phyloP scores from a whole-genome alignment of 1,140 invertebrate species.

The Platyscapa corneri region DNA sequence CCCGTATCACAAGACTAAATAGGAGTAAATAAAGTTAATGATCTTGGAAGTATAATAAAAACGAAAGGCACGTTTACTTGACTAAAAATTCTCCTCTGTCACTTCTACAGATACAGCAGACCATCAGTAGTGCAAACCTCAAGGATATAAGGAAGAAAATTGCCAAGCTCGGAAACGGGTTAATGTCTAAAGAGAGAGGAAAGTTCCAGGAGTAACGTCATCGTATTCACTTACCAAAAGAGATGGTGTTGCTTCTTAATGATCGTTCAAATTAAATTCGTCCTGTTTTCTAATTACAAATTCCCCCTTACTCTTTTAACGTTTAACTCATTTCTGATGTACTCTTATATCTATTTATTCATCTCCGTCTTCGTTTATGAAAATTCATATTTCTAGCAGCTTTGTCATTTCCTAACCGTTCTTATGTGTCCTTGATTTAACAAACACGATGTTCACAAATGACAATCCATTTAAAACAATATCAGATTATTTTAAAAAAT shows the following conservation, averaged over 20 bases:
- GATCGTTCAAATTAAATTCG: neutral
- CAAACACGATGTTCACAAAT: no score
- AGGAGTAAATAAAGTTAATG: constrained; percentile 55
- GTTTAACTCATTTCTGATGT: no score
- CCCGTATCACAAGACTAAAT: constrained; percentile 30
- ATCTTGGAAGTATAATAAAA: constrained; percentile 40
- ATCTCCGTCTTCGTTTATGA: no score
- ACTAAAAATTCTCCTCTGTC: neutral
- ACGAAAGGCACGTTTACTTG: neutral
- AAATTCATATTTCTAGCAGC: no score
- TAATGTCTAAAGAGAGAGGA: constrained; percentile 57
- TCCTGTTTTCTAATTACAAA: no score
- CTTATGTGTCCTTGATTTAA: no score
- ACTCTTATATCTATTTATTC: no score
- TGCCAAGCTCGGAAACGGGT: constrained; percentile 51
- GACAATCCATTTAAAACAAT: no score
- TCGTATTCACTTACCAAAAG: neutral
- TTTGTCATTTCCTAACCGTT: no score
- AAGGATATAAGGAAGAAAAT: constrained; percentile 51
- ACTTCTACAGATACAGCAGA: neutral
- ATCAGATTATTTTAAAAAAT: no score
- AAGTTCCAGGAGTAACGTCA: neutral
- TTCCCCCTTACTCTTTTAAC: no score
- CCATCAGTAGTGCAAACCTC: neutral
- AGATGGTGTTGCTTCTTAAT: neutral